Conservation (phyloP, 2,888 invertebrate species). For the Leucoptera coffeella region DNA sequence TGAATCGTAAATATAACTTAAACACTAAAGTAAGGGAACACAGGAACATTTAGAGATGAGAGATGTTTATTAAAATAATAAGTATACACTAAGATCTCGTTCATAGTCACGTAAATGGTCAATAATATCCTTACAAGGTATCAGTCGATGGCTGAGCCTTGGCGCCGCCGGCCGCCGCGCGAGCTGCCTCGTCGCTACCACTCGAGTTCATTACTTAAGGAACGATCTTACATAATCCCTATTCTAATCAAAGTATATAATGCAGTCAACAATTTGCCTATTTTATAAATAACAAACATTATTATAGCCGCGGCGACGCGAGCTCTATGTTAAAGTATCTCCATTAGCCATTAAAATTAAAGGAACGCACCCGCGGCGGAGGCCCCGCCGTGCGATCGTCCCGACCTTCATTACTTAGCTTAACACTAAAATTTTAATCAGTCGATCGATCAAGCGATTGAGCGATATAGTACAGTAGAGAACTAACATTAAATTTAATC, state of each 20-base stretch:
- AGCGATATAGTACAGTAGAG: conserved; percentile 53
- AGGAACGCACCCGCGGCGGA: conserved; percentile 18
- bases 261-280: conserved; percentile 45
- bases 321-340: conserved; percentile 11
- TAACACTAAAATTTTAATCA: conserved; percentile 54
- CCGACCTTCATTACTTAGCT: conserved; percentile 41
- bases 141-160: no score
- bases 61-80: no score
- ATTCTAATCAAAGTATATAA: conserved; percentile 49
- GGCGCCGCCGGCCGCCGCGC: conserved; percentile 38
- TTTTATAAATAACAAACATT: conserved; percentile 40
- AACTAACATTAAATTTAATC: conserved; percentile 55
- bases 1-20: no score
- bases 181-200: conserved; percentile 32
- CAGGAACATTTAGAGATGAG: no score
- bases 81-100: no score
- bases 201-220: conserved; percentile 50
- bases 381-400: no score
- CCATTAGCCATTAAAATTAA: conserved; percentile 31
- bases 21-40: no score
- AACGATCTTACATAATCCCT: conserved; percentile 53
- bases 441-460: conserved; percentile 54
- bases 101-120: no score
- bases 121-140: no score
- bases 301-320: conserved; percentile 13